Conservation (phyloP, 2,797 vertebrate genomes). For the Sebastes dallii region DNA sequence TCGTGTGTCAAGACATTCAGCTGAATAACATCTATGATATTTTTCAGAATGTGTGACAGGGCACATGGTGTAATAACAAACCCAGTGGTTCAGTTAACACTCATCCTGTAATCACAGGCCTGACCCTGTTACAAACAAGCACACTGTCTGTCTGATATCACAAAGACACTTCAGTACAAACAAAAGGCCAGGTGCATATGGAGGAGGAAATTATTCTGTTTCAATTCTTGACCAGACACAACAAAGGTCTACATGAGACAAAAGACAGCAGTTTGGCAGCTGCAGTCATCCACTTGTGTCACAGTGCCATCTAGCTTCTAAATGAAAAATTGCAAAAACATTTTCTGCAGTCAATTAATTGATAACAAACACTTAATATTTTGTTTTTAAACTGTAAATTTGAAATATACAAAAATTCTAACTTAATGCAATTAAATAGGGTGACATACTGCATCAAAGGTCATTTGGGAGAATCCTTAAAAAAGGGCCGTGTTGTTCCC, state of each 20-base stretch:
- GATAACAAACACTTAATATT: background rate
- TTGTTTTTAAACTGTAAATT: background rate
- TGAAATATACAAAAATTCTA: background rate
- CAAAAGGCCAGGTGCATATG: constrained; percentile 21
- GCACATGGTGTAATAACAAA: background rate
- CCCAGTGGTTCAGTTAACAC: background rate
- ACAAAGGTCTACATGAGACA: constrained; percentile 38
- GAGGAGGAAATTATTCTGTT: background rate
- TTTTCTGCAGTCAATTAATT: background rate
- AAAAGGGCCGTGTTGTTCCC: background rate
- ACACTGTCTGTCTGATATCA: background rate
- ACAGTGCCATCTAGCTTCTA: constrained; percentile 69
- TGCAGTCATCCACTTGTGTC: constrained; percentile 27
- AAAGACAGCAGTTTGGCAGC: constrained; percentile 20
- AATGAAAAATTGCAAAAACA: background rate
- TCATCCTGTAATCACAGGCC: background rate
- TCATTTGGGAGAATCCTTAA: background rate
- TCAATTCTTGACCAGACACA: constrained; percentile 28
- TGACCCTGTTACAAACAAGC: constrained; percentile 9
- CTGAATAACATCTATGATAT: background rate
- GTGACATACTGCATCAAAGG: background rate
- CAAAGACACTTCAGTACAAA: constrained; percentile 18
- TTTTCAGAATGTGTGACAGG: background rate
- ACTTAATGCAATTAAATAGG: background rate
- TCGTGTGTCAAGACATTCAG: background rate